A percentile compares a stretch with the other conserved stretches of the same genome.
Conservation (phyloP, 2,888 invertebrate genomes). For the Scotopteryx bipunctaria region DNA sequence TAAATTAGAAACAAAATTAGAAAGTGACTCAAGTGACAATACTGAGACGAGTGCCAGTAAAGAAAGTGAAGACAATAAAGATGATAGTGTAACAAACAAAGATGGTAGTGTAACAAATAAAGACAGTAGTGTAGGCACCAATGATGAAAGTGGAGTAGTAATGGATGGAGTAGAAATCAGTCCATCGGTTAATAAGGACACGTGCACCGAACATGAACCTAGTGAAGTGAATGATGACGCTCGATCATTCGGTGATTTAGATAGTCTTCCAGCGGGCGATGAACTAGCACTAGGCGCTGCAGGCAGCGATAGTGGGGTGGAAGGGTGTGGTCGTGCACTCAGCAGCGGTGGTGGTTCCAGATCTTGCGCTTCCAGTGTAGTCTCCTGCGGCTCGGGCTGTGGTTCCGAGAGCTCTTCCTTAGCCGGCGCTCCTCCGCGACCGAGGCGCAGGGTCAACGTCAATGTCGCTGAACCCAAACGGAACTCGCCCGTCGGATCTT, state of each 20-base stretch:
- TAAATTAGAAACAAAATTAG: conserved; percentile 42
- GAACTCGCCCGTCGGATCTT: conserved; percentile 77
- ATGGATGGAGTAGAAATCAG: conserved; percentile 45
- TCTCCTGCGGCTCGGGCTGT: conserved; percentile 90
- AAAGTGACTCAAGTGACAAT: conserved; percentile 40
- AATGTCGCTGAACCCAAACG: conserved; percentile 80
- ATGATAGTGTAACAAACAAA: conserved; percentile 35
- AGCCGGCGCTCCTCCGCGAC: conserved; percentile 77
- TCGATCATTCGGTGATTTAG: conserved; percentile 70
- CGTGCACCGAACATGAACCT: conserved; percentile 57
- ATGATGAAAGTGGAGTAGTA: conserved; percentile 34
- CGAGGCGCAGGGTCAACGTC: conserved; percentile 83
- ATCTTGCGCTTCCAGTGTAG: conserved; percentile 90
- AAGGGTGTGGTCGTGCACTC: conserved; percentile 87
- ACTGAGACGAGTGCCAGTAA: conserved; percentile 36
- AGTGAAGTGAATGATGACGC: conserved; percentile 71
- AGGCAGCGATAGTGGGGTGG: conserved; percentile 92
- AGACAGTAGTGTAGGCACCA: conserved; percentile 54
- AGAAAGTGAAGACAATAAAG: conserved; percentile 51
- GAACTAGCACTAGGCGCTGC: conserved; percentile 79
- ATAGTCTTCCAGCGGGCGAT: conserved; percentile 73
- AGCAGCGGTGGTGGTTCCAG: conserved; percentile 87
- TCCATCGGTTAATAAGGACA: conserved; percentile 48
- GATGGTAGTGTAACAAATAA: conserved; percentile 47
- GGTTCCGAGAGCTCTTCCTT: conserved; percentile 92